A percentile compares a stretch with the other conserved stretches of the same genome.
Evolutionary conservation across 92 coral and sea anemone species (phyloP).

Genomic region (Phenganax stokvisi): DNA sequence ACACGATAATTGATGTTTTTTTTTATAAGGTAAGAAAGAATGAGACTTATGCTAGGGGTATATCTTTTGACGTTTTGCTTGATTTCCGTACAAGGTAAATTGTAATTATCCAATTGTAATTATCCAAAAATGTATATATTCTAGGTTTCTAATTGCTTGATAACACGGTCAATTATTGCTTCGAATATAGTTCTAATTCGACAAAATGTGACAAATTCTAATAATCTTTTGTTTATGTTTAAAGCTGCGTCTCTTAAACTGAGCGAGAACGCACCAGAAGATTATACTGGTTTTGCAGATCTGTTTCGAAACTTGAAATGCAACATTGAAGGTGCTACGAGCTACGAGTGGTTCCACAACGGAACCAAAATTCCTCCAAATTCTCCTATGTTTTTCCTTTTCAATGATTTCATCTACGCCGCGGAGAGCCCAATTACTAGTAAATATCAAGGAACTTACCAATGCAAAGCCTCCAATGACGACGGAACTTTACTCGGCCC

Average conservation of each 20-base stretch:
- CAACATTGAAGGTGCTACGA: slow-evolving; percentile 14
- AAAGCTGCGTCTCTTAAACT: slow-evolving; percentile 23
- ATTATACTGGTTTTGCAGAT: slow-evolving; percentile 27
- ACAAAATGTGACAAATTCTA: too few species aligned
- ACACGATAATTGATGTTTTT: too few species aligned
- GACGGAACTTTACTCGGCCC: slow-evolving; percentile 27
- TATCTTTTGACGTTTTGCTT: too few species aligned
- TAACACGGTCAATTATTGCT: too few species aligned
- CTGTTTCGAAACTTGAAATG: not conserved
- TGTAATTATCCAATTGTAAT: too few species aligned
- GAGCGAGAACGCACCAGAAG: not conserved
- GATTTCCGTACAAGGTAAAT: too few species aligned
- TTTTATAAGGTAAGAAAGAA: too few species aligned
- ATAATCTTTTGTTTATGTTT: too few species aligned
- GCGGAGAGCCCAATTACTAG: not conserved
- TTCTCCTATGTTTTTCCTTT: not conserved
- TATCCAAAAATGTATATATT: too few species aligned
- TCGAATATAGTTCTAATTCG: too few species aligned
- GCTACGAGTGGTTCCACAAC: slow-evolving; percentile 37
- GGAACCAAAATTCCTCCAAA: not conserved
- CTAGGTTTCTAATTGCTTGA: too few species aligned
- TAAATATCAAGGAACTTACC: slow-evolving; percentile 23
- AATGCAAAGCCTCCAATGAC: slow-evolving; percentile 29
- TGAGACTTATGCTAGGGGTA: too few species aligned
- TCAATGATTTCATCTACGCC: not conserved